A percentile compares a stretch with the other conserved stretches of the same genome.
phyloP scores from a whole-genome alignment of 2,113 vertebrate species.

The Scolopax mira region DNA sequence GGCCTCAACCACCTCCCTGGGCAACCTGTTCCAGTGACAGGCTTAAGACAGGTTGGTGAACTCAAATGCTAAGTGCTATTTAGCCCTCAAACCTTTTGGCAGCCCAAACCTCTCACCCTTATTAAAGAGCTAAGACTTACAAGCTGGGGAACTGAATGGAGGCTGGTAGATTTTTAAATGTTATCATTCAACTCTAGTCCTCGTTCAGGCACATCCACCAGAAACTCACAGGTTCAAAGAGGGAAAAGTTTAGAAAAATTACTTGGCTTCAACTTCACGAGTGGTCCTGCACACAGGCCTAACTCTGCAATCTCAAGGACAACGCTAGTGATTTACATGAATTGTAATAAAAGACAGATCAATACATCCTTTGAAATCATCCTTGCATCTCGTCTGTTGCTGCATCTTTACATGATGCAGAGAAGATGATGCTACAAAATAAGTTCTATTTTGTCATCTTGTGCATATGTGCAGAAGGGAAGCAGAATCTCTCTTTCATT shows the following conservation, averaged over 20 bases:
- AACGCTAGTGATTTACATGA: background rate
- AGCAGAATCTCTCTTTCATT: background rate
- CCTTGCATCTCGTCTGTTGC: background rate
- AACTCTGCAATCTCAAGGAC: background rate
- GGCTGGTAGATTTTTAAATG: background rate
- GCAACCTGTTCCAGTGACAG: too few species aligned
- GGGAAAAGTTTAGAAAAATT: background rate
- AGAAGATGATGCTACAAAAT: background rate
- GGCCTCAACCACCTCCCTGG: too few species aligned
- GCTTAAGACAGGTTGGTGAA: background rate
- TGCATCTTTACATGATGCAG: background rate
- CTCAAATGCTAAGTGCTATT: background rate
- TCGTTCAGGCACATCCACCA: background rate
- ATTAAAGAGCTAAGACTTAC: background rate
- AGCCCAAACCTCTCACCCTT: background rate
- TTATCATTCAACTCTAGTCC: background rate
- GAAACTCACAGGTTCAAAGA: background rate
- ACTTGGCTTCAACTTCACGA: background rate
- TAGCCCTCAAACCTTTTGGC: background rate
- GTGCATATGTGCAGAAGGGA: background rate
- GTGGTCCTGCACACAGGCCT: background rate
- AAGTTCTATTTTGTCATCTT: background rate
- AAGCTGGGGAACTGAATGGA: background rate
- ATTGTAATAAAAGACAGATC: background rate
- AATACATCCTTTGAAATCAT: background rate